Conservation (phyloP, 2,797 vertebrate genomes). For the Sphenodon punctatus region DNA sequence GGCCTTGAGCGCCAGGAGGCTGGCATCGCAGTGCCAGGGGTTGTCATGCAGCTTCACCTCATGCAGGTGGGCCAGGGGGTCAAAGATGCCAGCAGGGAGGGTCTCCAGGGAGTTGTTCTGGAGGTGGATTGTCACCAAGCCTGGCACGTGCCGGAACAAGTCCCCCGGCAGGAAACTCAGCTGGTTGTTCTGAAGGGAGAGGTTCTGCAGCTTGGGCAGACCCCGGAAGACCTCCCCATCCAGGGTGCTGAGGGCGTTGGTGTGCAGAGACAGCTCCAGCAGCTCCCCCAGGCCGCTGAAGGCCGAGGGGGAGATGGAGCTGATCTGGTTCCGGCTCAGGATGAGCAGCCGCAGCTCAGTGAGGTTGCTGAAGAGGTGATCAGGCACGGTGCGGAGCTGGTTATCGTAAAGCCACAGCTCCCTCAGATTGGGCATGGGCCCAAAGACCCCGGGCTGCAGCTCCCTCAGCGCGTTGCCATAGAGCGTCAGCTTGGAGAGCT, state of each 20-base stretch:
- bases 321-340: slow-evolving; percentile 87
- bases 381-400: slow-evolving; percentile 78
- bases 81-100: slow-evolving; percentile 80
- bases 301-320: slow-evolving; percentile 72
- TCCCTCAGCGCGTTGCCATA: slow-evolving; percentile 84
- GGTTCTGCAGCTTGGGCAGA: slow-evolving; percentile 82
- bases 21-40: slow-evolving; percentile 90
- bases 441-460: slow-evolving; percentile 81
- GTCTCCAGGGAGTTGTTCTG: slow-evolving; percentile 85
- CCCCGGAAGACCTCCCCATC: slow-evolving; percentile 78
- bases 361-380: slow-evolving; percentile 84
- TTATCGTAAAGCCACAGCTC: slow-evolving; percentile 94
- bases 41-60: slow-evolving; percentile 86
- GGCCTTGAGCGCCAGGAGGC: slow-evolving; percentile 81
- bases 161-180: slow-evolving; percentile 77
- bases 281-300: slow-evolving; percentile 84
- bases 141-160: slow-evolving; percentile 76
- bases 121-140: slow-evolving; percentile 82
- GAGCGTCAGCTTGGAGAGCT: slow-evolving; percentile 84
- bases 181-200: slow-evolving; percentile 90
- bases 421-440: slow-evolving; percentile 78
- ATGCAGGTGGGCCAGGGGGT: slow-evolving; percentile 69
- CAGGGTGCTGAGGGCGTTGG: slow-evolving; percentile 81
- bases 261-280: slow-evolving; percentile 88
- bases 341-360: slow-evolving; percentile 83